Conservation (phyloP, 37 sponge, comb jelly and placozoan species). For the Halichondria panicea region DNA sequence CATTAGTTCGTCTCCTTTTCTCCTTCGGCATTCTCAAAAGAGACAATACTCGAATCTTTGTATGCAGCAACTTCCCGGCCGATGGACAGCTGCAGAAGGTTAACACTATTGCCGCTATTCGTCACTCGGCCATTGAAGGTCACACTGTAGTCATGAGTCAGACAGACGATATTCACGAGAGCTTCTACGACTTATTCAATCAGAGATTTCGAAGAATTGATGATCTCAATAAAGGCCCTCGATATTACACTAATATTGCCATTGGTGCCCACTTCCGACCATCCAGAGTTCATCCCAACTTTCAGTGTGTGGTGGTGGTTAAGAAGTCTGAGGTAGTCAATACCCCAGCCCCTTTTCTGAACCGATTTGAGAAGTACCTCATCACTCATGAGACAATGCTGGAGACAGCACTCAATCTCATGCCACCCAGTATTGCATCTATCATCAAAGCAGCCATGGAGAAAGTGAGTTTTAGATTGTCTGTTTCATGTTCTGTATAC, state of each 20-base stretch:
- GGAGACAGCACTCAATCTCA: constrained; percentile 48
- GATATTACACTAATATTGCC: constrained; percentile 85
- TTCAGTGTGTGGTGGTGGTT: constrained; percentile 83
- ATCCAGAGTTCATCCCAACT: constrained; percentile 72
- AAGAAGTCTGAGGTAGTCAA: constrained; percentile 63
- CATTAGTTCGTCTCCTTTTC: constrained; percentile 67
- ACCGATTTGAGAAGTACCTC: constrained; percentile 87
- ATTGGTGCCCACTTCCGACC: constrained; percentile 84
- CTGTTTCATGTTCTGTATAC: not conserved
- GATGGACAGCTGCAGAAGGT: constrained; percentile 83
- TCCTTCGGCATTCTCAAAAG: constrained; percentile 59
- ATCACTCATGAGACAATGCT: constrained; percentile 71
- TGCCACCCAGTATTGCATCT: constrained; percentile 69
- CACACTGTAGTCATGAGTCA: constrained; percentile 86
- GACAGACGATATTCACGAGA: constrained; percentile 86
- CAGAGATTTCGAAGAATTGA: constrained; percentile 74
- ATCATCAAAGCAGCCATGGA: constrained; percentile 39
- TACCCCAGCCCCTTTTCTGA: constrained; percentile 89
- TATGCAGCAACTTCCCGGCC: constrained; percentile 84
- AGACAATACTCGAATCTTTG: constrained; percentile 47
- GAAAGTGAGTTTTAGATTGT: constrained; percentile 42
- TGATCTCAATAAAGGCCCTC: constrained; percentile 57
- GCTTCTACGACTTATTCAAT: constrained; percentile 90
- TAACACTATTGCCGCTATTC: constrained; percentile 74
- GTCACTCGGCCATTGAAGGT: constrained; percentile 76